Conservation (phyloP, 2,888 invertebrate genomes). For the Chrysolina oricalcia region DNA sequence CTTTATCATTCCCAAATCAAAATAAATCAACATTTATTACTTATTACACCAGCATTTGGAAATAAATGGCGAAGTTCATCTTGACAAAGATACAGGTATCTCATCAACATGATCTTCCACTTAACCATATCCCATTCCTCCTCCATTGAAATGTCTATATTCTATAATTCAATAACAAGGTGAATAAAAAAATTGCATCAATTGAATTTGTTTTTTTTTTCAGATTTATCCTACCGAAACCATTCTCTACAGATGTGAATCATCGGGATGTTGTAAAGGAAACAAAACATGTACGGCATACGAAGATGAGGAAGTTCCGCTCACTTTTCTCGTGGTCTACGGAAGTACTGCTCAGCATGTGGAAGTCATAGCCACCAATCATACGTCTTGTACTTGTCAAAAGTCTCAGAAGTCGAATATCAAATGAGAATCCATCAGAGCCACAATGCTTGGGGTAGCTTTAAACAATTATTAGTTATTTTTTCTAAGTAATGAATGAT, state of each 20-base stretch:
- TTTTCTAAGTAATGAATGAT: too few relatives aligned
- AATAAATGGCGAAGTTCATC: too few relatives aligned
- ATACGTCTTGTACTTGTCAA: background rate
- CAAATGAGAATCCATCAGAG: background rate
- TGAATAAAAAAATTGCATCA: background rate
- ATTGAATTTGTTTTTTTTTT: slow-evolving; percentile 1
- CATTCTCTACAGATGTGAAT: slow-evolving; percentile 34
- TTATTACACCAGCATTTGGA: too few relatives aligned
- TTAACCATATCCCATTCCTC: too few relatives aligned
- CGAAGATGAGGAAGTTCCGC: background rate
- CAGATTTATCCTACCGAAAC: slow-evolving; percentile 27
- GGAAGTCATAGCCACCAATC: background rate
- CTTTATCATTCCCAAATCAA: too few relatives aligned
- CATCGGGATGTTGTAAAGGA: slow-evolving; percentile 34
- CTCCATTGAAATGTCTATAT: background rate
- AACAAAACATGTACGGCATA: slow-evolving; percentile 17
- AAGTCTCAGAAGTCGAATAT: background rate
- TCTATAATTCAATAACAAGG: background rate
- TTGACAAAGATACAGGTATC: too few relatives aligned
- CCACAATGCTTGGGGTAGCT: too few relatives aligned
- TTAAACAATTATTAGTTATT: too few relatives aligned
- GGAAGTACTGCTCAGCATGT: background rate
- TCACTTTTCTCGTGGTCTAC: slow-evolving; percentile 7
- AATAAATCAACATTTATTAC: too few relatives aligned
- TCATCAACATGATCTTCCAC: too few relatives aligned